Base-by-base conservation (phyloP, 2,888 invertebrate genomes). In the Pardosa pseudoannulata region DNA sequence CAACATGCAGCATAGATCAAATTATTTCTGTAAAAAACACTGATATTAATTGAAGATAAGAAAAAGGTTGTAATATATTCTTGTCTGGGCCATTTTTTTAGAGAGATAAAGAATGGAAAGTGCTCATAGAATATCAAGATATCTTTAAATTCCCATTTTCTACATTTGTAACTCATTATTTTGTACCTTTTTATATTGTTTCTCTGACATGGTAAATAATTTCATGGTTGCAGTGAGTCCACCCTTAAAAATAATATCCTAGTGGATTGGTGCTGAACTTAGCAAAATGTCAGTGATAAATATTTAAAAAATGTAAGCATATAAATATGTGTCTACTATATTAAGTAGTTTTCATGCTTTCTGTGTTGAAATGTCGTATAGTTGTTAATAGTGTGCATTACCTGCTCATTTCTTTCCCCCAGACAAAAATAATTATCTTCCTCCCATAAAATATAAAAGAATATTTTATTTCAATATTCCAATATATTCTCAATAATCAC, bases 241-340 rank as follows among this genome's bases (percentile, higher is more conserved):
- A 56, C 23, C 23, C 23, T 56, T 23, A 2, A 56, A 56, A 23
- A 56, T 56, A 56, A 23, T 13, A 46, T 56, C 56, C 56, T 56
- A 56, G 56, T 56, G 56, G 56, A 56, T 56, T 56, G 56, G 56
- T 56, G 56, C 56, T 56, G 56, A 56, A 56, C 56, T 56, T 56
- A 56, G 56, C 56, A 56, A 56, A 56, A 56, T 56, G 56, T 56
- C 56, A 56, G 56, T 56, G 56, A 56, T 56, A 56, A 56, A 56
- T 23, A 23, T 56, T 46, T 16, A 23, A 56, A 56, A 56, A 56
- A 23, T 56, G 56, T 56, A 56, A 56, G 23, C 56, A 56, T 56
- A 46, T 46, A 56, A 16, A 16, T 16, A 56, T 56, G 23, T 56
- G 23, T 56, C 6, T 56, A 23, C 56, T 23, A 56, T 56, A 56